Conservation (phyloP, 1,140 invertebrate species). For the Cydia splendana region DNA sequence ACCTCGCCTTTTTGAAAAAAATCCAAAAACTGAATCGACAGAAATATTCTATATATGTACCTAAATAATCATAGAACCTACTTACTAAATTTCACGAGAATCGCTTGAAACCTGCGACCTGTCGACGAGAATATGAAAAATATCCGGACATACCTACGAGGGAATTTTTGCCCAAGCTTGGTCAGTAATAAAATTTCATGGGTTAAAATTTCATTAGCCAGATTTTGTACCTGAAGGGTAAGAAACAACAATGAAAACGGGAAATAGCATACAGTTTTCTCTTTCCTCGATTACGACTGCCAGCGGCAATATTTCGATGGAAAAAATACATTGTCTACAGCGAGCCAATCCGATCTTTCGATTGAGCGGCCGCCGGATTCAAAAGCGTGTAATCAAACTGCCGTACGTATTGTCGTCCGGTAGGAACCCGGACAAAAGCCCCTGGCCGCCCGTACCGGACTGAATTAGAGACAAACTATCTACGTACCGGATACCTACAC, state of each 20-base stretch:
- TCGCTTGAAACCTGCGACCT: too few species aligned
- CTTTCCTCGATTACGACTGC: not conserved
- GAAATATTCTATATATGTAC: too few species aligned
- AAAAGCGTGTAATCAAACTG: slow-evolving; percentile 29
- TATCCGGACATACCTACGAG: too few species aligned
- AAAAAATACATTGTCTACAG: slow-evolving; percentile 17
- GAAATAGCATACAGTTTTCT: not conserved
- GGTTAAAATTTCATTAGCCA: too few species aligned
- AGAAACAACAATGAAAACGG: not conserved
- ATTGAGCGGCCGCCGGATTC: not conserved
- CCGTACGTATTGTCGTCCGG: slow-evolving; percentile 14
- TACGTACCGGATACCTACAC: not conserved
- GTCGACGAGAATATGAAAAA: too few species aligned
- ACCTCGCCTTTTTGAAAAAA: too few species aligned
- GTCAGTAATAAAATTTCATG: too few species aligned
- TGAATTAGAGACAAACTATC: slow-evolving; percentile 2
- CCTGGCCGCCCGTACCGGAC: not conserved
- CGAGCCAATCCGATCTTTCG: slow-evolving; percentile 25
- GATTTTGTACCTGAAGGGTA: too few species aligned
- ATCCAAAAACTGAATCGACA: too few species aligned
- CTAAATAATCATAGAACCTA: too few species aligned
- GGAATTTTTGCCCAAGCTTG: too few species aligned
- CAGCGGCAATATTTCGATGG: not conserved
- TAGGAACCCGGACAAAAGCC: slow-evolving; percentile 14
- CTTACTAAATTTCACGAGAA: too few species aligned